These are phyloP conservation scores for Gymnopithys bicolor DNA, from an alignment of 2,797 vertebrate genomes.

Conservation along the genomic window DNA sequence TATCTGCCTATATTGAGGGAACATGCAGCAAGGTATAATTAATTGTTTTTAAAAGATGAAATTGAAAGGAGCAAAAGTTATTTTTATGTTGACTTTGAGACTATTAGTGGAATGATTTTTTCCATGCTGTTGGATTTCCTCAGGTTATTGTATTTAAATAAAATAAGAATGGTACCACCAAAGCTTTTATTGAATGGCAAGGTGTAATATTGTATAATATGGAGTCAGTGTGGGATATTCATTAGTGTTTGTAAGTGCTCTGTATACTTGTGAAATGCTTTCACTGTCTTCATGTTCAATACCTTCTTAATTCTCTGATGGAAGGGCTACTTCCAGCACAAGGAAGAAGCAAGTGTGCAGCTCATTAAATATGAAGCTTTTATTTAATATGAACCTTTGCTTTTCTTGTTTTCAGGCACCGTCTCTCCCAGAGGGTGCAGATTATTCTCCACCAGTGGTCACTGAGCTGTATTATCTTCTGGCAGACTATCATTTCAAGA, in stretches of 20 bases:
- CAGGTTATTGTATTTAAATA: not conserved
- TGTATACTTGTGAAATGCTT: not conserved
- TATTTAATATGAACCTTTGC: not conserved
- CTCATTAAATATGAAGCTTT: not conserved
- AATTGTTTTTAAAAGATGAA: not conserved
- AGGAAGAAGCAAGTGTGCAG: not conserved
- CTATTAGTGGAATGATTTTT: not conserved
- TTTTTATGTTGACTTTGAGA: not conserved
- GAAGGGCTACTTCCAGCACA: not conserved
- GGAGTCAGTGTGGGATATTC: not conserved
- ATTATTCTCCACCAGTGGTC: constrained; percentile 87
- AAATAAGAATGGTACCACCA: not conserved
- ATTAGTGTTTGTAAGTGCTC: not conserved
- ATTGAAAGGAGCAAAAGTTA: not conserved
- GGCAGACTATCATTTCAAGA: constrained; percentile 99
- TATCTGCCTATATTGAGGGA: constrained; percentile 92
- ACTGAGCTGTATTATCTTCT: constrained; percentile 95
- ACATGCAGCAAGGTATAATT: constrained; percentile 84
- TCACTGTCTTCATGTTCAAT: not conserved
- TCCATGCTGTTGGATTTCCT: not conserved
- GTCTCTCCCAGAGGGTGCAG: constrained; percentile 87
- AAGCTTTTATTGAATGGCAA: not conserved
- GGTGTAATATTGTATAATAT: not conserved
- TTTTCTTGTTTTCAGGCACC: constrained; percentile 81
- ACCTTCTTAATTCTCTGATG: not conserved